Conservation (phyloP, 2,797 vertebrate species). For the Lates japonicus region DNA sequence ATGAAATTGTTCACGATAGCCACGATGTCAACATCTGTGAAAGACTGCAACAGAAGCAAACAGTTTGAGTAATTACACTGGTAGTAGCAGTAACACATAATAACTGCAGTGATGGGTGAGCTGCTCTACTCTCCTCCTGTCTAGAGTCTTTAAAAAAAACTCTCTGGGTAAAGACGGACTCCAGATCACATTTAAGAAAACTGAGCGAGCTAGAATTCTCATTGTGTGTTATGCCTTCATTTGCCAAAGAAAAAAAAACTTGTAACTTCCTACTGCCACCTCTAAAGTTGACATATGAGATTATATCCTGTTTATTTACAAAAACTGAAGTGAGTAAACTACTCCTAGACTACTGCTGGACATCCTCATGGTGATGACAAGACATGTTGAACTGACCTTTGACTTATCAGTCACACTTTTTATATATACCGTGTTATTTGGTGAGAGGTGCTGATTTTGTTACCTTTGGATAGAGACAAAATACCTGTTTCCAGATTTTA, state of each 20-base stretch:
- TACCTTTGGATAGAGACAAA: background rate
- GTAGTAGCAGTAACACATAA: slow-evolving; percentile 17
- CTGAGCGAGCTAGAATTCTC: slow-evolving; percentile 15
- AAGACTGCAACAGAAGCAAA: slow-evolving; percentile 1
- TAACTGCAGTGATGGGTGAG: slow-evolving; percentile 6
- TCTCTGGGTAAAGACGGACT: no score
- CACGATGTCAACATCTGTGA: background rate
- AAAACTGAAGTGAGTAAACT: no score
- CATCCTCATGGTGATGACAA: background rate
- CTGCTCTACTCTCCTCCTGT: background rate
- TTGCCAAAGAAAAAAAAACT: background rate
- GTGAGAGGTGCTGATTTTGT: background rate
- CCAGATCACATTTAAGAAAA: no score
- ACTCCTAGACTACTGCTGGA: background rate
- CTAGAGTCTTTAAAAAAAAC: slow-evolving; percentile 13
- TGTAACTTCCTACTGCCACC: no score
- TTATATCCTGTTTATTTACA: no score
- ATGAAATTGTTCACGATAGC: slow-evolving; percentile 9
- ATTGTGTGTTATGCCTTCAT: slow-evolving; percentile 7
- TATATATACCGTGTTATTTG: background rate
- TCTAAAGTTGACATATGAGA: no score
- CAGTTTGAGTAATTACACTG: slow-evolving; percentile 6
- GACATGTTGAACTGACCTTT: background rate
- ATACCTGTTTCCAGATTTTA: background rate
- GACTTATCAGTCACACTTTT: background rate